Evolutionary conservation across 2,797 vertebrate genomes (phyloP), one percentile per base, ranked within the genome.

Genomic region (Sarcophilus harrisii): DNA sequence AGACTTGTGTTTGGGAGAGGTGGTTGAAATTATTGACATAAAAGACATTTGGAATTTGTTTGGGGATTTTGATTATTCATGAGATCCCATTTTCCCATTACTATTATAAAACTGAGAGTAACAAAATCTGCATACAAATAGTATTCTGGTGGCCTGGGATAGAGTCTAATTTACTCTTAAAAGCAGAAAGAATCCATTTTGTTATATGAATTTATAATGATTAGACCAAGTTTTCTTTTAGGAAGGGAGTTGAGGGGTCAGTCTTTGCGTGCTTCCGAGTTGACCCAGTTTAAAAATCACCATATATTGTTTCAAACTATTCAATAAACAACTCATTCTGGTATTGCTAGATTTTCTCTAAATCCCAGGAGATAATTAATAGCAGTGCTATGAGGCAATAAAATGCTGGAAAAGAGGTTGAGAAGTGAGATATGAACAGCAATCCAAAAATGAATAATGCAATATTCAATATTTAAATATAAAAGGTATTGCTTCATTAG

Each of bases 91-190:
- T 58, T 57, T 92, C 57, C 16, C 2, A 4, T 59, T 59, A 90
- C 32, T 92, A 10, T 54, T 95, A 54, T 30, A 89, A 21, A 93
- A 28, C 93, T 92, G 89, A 94, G 92, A 91, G 4, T 81, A 38
- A 57, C 13, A 92, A 90, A 62, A 38, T 89, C 58, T 87, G 38
- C 38, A 81, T 60, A 57, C 52, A 95, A 38, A 57, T 62, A 89
- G 5, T 0, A 58, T 12, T 12, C 57, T 58, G 58, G 24, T 38
- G n/a, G 10, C 57, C 18, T 28, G 92, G 30, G 0, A 58, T 30
- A 29, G 24, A 45, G 49, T 21, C 14, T 91, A 60, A n/a, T 32
- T 0, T 55, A 52, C 49, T 94, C 58, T 45, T 45, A 38, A 81
- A 24, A 81, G 21, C n/a, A 38, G 66, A 38, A 81, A 81, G 16